Conservation (phyloP, 2,113 vertebrate genomes). For the Grantiella picta region DNA sequence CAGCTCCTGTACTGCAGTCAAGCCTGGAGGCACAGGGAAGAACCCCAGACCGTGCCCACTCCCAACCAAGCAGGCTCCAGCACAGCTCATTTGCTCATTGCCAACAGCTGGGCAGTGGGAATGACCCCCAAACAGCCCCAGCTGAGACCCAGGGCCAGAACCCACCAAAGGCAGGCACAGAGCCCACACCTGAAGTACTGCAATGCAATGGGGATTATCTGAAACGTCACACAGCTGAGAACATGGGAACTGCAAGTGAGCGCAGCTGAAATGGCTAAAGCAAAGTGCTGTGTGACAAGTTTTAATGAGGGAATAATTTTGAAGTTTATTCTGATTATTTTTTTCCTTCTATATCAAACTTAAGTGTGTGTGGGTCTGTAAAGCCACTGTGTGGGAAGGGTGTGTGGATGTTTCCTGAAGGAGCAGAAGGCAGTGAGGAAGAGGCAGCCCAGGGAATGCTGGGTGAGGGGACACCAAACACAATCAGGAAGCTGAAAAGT, state of each 20-base stretch:
- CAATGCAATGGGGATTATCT: fast-evolving
- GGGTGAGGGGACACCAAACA: neutral
- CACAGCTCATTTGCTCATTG: neutral
- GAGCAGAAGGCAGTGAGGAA: neutral
- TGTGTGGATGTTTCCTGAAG: neutral
- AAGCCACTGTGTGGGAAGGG: fast-evolving
- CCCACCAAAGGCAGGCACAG: neutral
- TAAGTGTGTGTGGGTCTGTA: neutral
- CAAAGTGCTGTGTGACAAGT: neutral
- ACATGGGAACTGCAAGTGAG: neutral
- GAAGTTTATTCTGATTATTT: neutral
- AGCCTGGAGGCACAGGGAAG: fast-evolving
- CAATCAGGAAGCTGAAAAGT: neutral
- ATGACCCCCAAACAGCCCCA: neutral
- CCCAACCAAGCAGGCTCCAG: neutral
- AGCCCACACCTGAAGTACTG: neutral
- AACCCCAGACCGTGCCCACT: fast-evolving
- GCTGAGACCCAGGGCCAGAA: neutral
- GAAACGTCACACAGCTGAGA: neutral
- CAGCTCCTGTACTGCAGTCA: fast-evolving
- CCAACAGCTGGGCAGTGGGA: neutral
- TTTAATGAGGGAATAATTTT: neutral
- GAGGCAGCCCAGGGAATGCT: neutral
- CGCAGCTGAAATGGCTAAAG: neutral
- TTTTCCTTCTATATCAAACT: neutral